phyloP scores from a whole-genome alignment of 2,888 invertebrate species.

The Tolmerus cingulatus region DNA sequence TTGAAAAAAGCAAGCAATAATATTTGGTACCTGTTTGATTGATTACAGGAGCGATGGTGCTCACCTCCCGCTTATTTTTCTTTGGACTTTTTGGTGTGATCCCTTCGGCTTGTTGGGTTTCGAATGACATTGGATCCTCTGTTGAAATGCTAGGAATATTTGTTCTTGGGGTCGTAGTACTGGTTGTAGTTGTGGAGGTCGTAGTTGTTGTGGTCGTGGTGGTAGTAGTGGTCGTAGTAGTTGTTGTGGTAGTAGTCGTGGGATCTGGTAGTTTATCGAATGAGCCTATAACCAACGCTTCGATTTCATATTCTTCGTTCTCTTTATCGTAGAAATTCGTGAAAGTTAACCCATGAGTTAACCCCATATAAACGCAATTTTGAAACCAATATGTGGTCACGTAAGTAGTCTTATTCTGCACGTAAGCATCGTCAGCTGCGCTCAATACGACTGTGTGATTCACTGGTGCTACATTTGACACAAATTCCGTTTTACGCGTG shows the following conservation, averaged over 20 bases:
- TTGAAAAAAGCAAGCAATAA: not conserved
- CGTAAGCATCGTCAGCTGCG: conserved; percentile 69
- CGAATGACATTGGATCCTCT: conserved; percentile 56
- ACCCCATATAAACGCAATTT: conserved; percentile 76
- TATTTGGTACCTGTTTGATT: conserved; percentile 18
- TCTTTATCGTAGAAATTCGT: conserved; percentile 71
- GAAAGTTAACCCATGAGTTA: conserved; percentile 70
- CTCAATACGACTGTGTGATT: conserved; percentile 69
- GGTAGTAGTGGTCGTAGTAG: conserved; percentile 66
- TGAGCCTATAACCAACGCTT: conserved; percentile 76
- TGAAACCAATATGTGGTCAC: conserved; percentile 80
- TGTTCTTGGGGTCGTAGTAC: conserved; percentile 58
- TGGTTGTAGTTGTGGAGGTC: conserved; percentile 63
- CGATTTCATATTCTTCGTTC: conserved; percentile 70
- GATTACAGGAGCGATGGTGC: not conserved
- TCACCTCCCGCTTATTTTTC: not conserved
- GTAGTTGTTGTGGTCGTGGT: conserved; percentile 62
- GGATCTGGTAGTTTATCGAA: conserved; percentile 68
- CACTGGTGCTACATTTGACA: conserved; percentile 71
- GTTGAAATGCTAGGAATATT: conserved; percentile 55
- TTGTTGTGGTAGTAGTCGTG: conserved; percentile 59
- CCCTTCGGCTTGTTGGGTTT: conserved; percentile 52
- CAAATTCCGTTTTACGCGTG: conserved; percentile 67
- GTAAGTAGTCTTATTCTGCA: conserved; percentile 66
- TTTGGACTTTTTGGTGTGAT: conserved; percentile 56